Percentiles rank a stretch among this genome's conserved stretches.
Conservation (phyloP, 2,113 vertebrate genomes). For the Anser brachyrhynchus region DNA sequence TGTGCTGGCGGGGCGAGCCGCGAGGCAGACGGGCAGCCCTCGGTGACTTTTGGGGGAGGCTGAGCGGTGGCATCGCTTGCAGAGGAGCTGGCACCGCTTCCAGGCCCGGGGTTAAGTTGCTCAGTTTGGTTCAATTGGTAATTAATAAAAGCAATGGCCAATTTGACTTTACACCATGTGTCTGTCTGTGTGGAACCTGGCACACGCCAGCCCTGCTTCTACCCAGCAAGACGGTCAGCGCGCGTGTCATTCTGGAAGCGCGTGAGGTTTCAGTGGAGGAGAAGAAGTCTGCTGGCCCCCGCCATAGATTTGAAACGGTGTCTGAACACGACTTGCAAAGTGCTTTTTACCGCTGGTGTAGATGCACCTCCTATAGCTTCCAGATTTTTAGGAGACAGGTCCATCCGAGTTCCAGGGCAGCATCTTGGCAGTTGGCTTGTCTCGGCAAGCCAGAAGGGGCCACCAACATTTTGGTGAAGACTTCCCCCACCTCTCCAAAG, state of each 20-base stretch:
- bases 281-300: not conserved
- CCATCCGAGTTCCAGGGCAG: not conserved
- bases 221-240: not conserved
- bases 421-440: slow-evolving; percentile 21
- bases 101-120: slow-evolving; percentile 62
- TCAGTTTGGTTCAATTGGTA: slow-evolving; percentile 68
- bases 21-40: not conserved
- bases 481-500: slow-evolving; percentile 66
- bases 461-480: slow-evolving; percentile 68
- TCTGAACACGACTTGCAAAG: not conserved
- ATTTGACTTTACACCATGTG: slow-evolving; percentile 67
- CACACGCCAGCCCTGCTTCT: not conserved
- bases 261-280: not conserved
- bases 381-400: slow-evolving; percentile 14
- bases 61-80: not conserved
- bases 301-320: not conserved
- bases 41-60: not conserved
- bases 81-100: slow-evolving; percentile 57
- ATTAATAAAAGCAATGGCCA: slow-evolving; percentile 71
- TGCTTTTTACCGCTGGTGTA: not conserved
- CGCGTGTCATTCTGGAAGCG: not conserved
- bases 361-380: not conserved
- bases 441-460: not conserved
- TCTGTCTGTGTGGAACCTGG: slow-evolving; percentile 62
- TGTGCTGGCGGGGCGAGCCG: not conserved